Evolutionary conservation across 2,113 vertebrate species (phyloP).

Genomic region (Saccopteryx bilineata): DNA sequence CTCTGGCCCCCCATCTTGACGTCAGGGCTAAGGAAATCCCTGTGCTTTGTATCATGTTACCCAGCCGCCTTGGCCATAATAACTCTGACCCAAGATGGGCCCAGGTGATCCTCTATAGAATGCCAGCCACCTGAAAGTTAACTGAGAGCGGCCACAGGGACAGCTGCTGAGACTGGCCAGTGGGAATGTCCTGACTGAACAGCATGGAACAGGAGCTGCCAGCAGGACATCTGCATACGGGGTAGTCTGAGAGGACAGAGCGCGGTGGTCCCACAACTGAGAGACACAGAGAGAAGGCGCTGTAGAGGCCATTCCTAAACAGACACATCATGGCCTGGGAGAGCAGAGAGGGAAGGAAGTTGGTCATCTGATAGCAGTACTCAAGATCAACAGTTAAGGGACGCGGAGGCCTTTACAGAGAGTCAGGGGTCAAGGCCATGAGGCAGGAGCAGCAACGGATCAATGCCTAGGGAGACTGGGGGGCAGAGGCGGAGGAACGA

Average conservation of each 20-base stretch:
- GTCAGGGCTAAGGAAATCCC: not conserved
- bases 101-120: fast-evolving
- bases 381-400: fast-evolving
- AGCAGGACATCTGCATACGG: not conserved
- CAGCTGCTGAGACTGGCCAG: not conserved
- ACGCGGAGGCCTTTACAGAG: not conserved
- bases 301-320: not conserved
- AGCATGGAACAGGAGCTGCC: fast-evolving
- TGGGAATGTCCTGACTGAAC: too few relatives aligned
- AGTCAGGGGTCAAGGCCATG: fast-evolving
- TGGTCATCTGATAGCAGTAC: not conserved
- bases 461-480: not conserved
- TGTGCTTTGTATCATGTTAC: too few relatives aligned
- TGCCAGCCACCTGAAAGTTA: not conserved
- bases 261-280: not conserved
- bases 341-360: not conserved
- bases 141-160: too few relatives aligned
- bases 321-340: not conserved
- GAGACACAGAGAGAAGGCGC: not conserved
- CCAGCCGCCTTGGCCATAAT: not conserved
- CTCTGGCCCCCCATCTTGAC: not conserved
- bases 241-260: not conserved
- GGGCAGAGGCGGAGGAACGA: not conserved
- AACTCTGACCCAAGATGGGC: not conserved
- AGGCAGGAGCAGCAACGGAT: fast-evolving